A percentile compares a stretch with the other conserved stretches of the same genome.
Conservation (phyloP, 2,888 invertebrate species). For the Tromatobia lineatoria region DNA sequence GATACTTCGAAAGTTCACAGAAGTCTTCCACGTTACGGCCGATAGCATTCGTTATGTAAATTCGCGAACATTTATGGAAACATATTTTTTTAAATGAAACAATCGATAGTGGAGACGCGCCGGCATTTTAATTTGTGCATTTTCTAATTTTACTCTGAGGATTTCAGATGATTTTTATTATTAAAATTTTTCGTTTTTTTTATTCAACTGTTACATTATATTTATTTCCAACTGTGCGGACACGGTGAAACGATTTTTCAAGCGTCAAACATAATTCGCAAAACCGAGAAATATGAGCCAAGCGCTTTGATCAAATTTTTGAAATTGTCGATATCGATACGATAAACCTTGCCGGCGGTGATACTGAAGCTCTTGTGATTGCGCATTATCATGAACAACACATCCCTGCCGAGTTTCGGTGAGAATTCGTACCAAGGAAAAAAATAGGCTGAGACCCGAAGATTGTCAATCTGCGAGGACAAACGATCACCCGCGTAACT, state of each 20-base stretch:
- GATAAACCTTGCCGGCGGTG: slow-evolving; percentile 66
- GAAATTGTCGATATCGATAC: slow-evolving; percentile 65
- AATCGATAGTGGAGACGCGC: background rate
- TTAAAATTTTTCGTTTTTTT: background rate
- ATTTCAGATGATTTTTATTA: background rate
- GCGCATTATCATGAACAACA: slow-evolving; percentile 66
- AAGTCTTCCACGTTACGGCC: too few species aligned
- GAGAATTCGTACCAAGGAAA: slow-evolving; percentile 64
- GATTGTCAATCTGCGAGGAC: slow-evolving; percentile 53
- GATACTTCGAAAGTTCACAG: too few species aligned
- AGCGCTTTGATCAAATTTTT: slow-evolving; percentile 63
- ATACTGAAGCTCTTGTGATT: slow-evolving; percentile 58
- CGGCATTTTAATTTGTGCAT: background rate
- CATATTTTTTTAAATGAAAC: background rate
- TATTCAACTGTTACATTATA: background rate
- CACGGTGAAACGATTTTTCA: slow-evolving; percentile 21
- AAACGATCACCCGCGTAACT: slow-evolving; percentile 69
- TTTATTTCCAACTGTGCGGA: background rate
- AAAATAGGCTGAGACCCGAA: slow-evolving; percentile 61
- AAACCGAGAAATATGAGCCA: slow-evolving; percentile 64
- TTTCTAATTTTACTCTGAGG: background rate
- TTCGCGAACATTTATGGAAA: background rate
- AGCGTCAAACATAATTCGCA: slow-evolving; percentile 63
- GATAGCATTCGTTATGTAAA: too few species aligned
- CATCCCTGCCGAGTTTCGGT: slow-evolving; percentile 50